A percentile compares a stretch with the other conserved stretches of the same genome.
These are phyloP conservation scores for Acarapis woodi DNA, from an alignment of 1,140 invertebrate genomes.

Conservation along the genomic window DNA sequence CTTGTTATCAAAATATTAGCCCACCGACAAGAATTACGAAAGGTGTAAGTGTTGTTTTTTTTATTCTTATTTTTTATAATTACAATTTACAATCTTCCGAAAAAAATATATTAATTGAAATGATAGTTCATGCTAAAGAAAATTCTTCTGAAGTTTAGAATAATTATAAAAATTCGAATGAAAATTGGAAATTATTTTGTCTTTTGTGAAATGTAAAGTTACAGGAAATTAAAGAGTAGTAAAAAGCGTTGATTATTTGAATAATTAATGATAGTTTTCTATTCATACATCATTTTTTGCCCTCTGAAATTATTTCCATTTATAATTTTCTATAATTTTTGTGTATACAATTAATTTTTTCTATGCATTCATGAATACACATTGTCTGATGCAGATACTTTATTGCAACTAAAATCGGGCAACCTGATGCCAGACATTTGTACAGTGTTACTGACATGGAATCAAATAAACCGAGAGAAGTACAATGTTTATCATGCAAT, in stretches of 20 bases:
- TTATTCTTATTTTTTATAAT: too few species aligned
- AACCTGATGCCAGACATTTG: neutral
- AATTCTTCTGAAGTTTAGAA: too few species aligned
- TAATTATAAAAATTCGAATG: too few species aligned
- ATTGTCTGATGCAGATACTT: neutral
- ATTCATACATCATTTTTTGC: neutral
- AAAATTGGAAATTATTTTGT: too few species aligned
- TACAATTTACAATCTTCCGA: neutral
- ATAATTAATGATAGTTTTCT: neutral
- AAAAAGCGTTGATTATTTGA: neutral
- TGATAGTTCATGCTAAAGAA: too few species aligned
- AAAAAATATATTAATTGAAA: neutral
- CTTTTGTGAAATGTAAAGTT: too few species aligned
- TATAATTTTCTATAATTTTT: neutral
- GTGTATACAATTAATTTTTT: too few species aligned
- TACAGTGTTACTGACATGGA: neutral
- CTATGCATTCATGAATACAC: too few species aligned
- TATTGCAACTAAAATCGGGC: neutral
- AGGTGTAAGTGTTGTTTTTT: slow-evolving; percentile 38
- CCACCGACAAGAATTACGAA: slow-evolving; percentile 34
- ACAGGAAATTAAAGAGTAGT: too few species aligned
- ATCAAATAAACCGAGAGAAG: neutral
- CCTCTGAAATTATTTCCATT: neutral
- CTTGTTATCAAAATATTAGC: slow-evolving; percentile 44
- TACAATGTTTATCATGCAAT: slow-evolving; percentile 2